These are phyloP conservation scores for Buathra laborator DNA, from an alignment of 2,888 invertebrate species.

Conservation along the genomic window DNA sequence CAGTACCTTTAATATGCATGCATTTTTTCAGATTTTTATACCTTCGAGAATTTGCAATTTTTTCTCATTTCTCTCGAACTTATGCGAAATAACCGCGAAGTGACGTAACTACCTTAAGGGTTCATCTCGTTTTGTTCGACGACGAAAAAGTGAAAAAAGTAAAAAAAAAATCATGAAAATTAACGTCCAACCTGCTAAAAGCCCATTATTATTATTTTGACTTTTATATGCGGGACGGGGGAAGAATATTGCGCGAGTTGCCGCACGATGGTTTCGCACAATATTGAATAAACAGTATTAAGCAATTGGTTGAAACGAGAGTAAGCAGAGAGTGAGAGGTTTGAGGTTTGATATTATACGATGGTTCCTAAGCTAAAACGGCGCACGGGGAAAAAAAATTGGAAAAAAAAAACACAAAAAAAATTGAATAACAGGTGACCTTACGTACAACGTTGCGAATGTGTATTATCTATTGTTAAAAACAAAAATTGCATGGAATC, in stretches of 20 bases:
- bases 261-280: conserved; percentile 60
- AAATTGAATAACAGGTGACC: conserved; percentile 24
- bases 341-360: conserved; percentile 67
- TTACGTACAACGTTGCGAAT: conserved; percentile 56
- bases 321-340: conserved; percentile 51
- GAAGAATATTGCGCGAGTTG: conserved; percentile 35
- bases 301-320: conserved; percentile 67
- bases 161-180: conserved; percentile 8
- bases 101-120: too few relatives aligned
- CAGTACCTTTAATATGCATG: too few relatives aligned
- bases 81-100: too few relatives aligned
- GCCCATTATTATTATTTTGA: conserved; percentile 28
- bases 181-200: conserved; percentile 4
- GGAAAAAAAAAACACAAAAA: neutral
- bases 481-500: conserved; percentile 34
- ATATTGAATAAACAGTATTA: conserved; percentile 69
- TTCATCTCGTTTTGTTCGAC: conserved; percentile 34
- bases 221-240: conserved; percentile 1
- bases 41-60: too few relatives aligned
- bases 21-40: too few relatives aligned
- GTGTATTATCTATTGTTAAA: conserved; percentile 53
- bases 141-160: neutral
- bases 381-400: conserved; percentile 21
- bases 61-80: too few relatives aligned
- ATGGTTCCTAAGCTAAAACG: conserved; percentile 68